Evolutionary conservation across 2,888 invertebrate genomes (phyloP), one percentile per base, ranked within the genome.

Genomic region (Athalia circularis): DNA sequence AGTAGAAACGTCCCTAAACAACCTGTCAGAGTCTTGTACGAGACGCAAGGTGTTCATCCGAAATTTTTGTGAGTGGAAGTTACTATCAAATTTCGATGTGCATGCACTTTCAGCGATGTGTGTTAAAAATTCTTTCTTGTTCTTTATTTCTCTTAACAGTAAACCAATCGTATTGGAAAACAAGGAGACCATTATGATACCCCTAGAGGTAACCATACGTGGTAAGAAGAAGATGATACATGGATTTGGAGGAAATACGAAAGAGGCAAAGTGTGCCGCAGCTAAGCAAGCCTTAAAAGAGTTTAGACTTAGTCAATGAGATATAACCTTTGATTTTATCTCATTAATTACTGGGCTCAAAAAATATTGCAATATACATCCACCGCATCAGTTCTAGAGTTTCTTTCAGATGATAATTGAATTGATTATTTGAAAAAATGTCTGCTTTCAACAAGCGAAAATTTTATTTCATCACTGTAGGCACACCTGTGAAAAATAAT

Each of bases 1-100:
- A 94, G 95, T 50, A 91, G 90, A 65, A 93, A 95, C 82, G 95
- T 98, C 43, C 99, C 99, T 2, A 95, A 96, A 84, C 97, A 98
- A 86, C 96, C 98, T 0, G 94, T 99, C n/a, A 92, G 98, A 68
- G 93, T 96, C 82, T 90, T 99, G 1, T 92, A 95, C 84, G 99
- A 99, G 91, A 93, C 94, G 86, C 94, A 95, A 82, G 95, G 96
- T 80, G 95, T 95, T 0, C 93, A 94, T 78, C 95, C 97, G 0
- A 85, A 86, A 61, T 98, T 97, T 87, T 92, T 92, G 96, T 96
- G 89, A 93, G 94, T 91, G 57, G 11, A 61, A 50, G 5, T 11
- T 45, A 11, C 9, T 15, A 29, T 45, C 29, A 61, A 43, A 47
- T 3, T 1, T 9, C 9, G 7, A 47, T 47, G 2, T 45, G 54